Evolutionary conservation across 2,888 invertebrate species (phyloP).

Genomic region (Sphaerophoria rueppellii): DNA sequence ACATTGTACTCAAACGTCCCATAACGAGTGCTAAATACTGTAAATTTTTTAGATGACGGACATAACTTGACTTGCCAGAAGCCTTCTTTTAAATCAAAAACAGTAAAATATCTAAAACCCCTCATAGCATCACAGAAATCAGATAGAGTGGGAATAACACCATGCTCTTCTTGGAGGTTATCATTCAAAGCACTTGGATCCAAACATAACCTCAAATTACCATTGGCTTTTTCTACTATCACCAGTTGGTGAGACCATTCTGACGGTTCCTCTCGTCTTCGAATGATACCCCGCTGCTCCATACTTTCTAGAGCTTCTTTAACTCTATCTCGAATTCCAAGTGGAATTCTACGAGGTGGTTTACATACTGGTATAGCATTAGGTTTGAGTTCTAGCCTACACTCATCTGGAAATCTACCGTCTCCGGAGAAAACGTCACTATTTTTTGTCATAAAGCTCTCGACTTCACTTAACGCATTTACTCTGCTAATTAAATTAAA

Average conservation of each 20-base stretch:
- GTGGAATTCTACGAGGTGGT: conserved; percentile 33
- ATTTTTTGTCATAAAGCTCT: conserved; percentile 22
- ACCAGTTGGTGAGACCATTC: conserved; percentile 54
- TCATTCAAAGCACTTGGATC: conserved; percentile 74
- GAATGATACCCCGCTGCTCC: conserved; percentile 68
- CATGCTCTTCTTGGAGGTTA: conserved; percentile 57
- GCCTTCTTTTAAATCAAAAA: conserved; percentile 74
- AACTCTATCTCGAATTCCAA: conserved; percentile 33
- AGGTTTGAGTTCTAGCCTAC: conserved; percentile 35
- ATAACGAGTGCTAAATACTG: conserved; percentile 33
- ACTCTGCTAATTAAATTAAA: conserved; percentile 33
- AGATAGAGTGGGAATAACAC: conserved; percentile 7
- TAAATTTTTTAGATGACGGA: conserved; percentile 78
- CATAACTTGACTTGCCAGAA: conserved; percentile 65
- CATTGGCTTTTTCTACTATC: conserved; percentile 69
- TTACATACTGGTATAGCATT: conserved; percentile 39
- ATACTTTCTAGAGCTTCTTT: conserved; percentile 43
- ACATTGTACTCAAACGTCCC: conserved; percentile 59
- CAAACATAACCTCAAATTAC: conserved; percentile 14
- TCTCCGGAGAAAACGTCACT: conserved; percentile 37
- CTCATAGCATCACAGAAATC: conserved; percentile 24
- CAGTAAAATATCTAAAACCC: conserved; percentile 68
- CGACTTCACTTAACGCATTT: conserved; percentile 25
- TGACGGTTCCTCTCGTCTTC: conserved; percentile 30
- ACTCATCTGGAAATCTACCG: conserved; percentile 49